Conservation (phyloP, 2,888 invertebrate species). For the Plusia festucae region DNA sequence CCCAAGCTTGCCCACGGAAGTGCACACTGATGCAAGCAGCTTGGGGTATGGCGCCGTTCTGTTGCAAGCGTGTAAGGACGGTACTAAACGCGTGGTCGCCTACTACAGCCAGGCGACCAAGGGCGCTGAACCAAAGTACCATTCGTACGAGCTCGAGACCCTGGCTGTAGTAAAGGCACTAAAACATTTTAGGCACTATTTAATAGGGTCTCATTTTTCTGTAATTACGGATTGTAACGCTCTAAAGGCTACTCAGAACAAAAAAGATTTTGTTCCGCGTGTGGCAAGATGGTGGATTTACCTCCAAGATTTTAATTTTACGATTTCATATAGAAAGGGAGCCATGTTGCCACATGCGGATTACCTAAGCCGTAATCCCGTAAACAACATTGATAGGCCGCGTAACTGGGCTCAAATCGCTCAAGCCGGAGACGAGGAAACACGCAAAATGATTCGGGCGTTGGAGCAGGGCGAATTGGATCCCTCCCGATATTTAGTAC, state of each 20-base stretch:
- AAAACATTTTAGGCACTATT: background rate
- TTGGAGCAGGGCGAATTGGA: background rate
- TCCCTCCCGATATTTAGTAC: background rate
- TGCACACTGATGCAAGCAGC: conserved; percentile 14
- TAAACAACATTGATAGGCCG: background rate
- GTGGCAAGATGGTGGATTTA: conserved; percentile 49
- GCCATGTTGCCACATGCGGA: conserved; percentile 38
- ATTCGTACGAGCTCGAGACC: conserved; percentile 1
- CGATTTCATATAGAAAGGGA: conserved; percentile 46
- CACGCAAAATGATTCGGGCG: background rate
- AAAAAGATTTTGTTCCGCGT: conserved; percentile 41
- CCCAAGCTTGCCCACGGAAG: background rate
- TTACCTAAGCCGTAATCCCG: conserved; percentile 21
- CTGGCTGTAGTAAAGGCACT: conserved; percentile 14
- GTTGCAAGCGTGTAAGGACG: background rate
- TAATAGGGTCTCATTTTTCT: background rate
- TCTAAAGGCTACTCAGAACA: conserved; percentile 1
- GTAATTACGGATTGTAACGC: too few relatives aligned
- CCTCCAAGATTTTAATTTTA: conserved; percentile 48
- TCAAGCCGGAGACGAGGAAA: conserved; percentile 4
- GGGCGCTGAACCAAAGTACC: background rate
- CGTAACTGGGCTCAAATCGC: conserved; percentile 6
- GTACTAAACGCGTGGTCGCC: background rate
- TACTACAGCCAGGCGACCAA: conserved; percentile 2
- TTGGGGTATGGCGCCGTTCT: conserved; percentile 8